Evolutionary conservation across 2,113 vertebrate genomes (phyloP), one percentile per base, ranked within the genome.

Genomic region (Pomatostomus ruficeps): DNA sequence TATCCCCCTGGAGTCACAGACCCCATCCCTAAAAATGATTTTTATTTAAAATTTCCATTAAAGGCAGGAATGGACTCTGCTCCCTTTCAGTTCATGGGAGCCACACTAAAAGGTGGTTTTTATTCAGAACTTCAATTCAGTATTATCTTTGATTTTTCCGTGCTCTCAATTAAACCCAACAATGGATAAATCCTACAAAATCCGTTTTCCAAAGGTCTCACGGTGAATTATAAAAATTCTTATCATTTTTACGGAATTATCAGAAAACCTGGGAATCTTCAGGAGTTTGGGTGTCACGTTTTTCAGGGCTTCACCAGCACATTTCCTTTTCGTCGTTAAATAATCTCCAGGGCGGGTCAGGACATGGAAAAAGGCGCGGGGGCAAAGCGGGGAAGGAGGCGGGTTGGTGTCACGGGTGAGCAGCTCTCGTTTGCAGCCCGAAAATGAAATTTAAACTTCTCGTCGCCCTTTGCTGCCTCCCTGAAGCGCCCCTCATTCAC

Each of bases 391-490:
- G 62, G 91, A 42, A 72, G 77, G 75, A 72, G 77, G 75, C 43
- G 51, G 62, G 59, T 79, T 93, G 48, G 68, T 78, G 86, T 84
- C 88, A 97, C 17, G 95, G 35, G 73, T 81, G 94, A 73, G 40
- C 84, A 87, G 83, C 73, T 97, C 90, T 89, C 78, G 8, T 89
- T 85, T 93, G 92, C 80, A 55, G 38, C 59, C 82, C 63, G 59
- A 68, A 93, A 95, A 96, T 92, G 54, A 78, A 93, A 96, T 29
- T 70, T 7, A 77, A 97, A 97, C 93, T 94, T 74, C 93, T 92
- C 90, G 91, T 83, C 43, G 95, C 95, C 87, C 87, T 94, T 97
- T 96, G 91, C 94, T 91, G 91, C 94, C 90, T 85, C 81, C 83
- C 63, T 71, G 59, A 89, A 95, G 80, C 36, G 96, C 95, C 96